Percentiles rank a stretch among this genome's conserved stretches.
Evolutionary conservation across 2,888 invertebrate genomes (phyloP).

Genomic region (Folsomia manolachei): DNA sequence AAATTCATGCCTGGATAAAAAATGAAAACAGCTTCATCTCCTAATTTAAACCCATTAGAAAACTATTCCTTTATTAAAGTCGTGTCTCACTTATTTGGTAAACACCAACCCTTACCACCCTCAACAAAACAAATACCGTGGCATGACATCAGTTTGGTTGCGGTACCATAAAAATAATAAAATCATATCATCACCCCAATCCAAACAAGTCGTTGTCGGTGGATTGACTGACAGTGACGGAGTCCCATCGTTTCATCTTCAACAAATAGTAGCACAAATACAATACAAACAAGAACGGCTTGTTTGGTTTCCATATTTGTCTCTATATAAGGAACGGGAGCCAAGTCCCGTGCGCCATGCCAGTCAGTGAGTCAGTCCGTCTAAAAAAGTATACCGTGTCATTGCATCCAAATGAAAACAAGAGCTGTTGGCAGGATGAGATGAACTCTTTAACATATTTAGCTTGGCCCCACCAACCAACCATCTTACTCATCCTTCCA

Average conservation of each 20-base stretch:
- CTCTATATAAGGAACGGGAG: slow-evolving; percentile 4
- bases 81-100: too few species aligned
- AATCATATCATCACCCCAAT: too few species aligned
- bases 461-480: background rate
- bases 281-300: background rate
- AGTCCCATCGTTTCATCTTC: background rate
- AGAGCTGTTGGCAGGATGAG: background rate
- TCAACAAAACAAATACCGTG: too few species aligned
- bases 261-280: too few species aligned
- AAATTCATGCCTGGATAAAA: too few species aligned
- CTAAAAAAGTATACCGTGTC: slow-evolving; percentile 4
- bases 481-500: slow-evolving; percentile 39
- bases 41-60: too few species aligned
- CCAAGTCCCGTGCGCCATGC: background rate
- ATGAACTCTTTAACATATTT: background rate
- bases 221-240: background rate
- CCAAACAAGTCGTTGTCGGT: background rate
- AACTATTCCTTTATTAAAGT: too few species aligned
- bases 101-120: background rate
- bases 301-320: background rate
- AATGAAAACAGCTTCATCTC: too few species aligned
- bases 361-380: background rate
- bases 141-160: too few species aligned
- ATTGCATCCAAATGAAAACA: slow-evolving; percentile 1
- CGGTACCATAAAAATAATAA: too few species aligned